A percentile compares a stretch with the other conserved stretches of the same genome.
These are phyloP conservation scores for Eudyptes chrysolophus DNA, from an alignment of 2,113 vertebrate genomes.

Conservation along the genomic window DNA sequence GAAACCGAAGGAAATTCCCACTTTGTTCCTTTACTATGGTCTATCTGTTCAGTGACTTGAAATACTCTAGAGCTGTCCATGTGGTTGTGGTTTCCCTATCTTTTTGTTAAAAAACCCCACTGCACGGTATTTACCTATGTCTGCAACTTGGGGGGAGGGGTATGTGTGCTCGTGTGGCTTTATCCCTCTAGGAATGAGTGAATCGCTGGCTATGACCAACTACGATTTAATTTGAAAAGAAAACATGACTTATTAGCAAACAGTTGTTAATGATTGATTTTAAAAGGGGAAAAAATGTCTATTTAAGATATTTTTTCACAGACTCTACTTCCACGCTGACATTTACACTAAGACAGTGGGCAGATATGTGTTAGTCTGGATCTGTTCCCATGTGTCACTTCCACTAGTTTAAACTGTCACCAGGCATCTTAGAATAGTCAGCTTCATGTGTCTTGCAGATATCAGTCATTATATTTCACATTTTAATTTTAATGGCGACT, in stretches of 20 bases:
- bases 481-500: conserved; percentile 70
- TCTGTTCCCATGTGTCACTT: conserved; percentile 54
- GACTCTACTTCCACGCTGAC: conserved; percentile 43
- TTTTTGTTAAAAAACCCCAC: background rate
- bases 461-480: conserved; percentile 60
- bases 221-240: background rate
- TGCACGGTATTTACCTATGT: background rate
- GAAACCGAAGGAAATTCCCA: background rate
- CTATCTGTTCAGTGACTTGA: background rate
- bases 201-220: background rate
- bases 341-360: conserved; percentile 44
- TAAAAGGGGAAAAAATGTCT: background rate
- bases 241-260: conserved; percentile 29
- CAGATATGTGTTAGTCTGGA: conserved; percentile 36
- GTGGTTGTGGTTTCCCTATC: background rate
- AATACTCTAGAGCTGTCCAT: background rate
- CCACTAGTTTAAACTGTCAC: conserved; percentile 53
- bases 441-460: conserved; percentile 17
- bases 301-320: conserved; percentile 27
- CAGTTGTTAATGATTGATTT: conserved; percentile 37
- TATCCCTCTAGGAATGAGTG: background rate
- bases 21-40: background rate
- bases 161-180: background rate
- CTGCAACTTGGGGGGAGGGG: background rate
- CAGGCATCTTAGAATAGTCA: conserved; percentile 46